Conservation (phyloP, 2,888 invertebrate genomes). For the Protonemura montana region DNA sequence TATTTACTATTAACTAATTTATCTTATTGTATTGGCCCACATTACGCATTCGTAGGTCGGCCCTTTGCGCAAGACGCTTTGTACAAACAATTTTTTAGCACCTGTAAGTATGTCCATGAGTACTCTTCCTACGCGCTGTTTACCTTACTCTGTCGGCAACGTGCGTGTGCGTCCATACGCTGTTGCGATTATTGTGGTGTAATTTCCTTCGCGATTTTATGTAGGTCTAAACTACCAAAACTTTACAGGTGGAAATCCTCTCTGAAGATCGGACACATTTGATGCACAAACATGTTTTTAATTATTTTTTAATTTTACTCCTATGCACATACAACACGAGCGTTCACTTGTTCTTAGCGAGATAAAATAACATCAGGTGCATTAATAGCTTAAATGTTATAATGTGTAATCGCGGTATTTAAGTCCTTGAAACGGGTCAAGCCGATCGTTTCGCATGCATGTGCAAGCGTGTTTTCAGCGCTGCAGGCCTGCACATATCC, state of each 20-base stretch:
- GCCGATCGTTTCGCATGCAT: neutral
- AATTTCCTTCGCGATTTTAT: neutral
- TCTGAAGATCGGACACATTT: neutral
- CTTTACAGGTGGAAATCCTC: neutral
- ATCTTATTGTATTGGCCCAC: neutral
- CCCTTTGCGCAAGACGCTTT: neutral
- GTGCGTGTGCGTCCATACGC: neutral
- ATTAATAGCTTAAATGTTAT: neutral
- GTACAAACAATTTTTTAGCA: neutral
- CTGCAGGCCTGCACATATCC: slow-evolving; percentile 1
- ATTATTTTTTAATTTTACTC: no score
- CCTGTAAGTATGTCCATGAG: neutral
- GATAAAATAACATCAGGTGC: neutral
- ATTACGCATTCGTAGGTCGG: neutral
- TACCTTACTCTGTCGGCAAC: neutral
- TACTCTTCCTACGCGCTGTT: neutral
- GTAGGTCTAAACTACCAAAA: neutral
- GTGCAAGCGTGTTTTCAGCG: neutral
- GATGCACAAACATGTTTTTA: neutral
- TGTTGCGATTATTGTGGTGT: neutral
- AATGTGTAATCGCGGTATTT: neutral
- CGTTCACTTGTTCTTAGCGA: neutral
- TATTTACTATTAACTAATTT: neutral
- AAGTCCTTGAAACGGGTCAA: slow-evolving; percentile 23
- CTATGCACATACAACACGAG: neutral